phyloP scores from a whole-genome alignment of 1,140 invertebrate genomes.

The Mylabris phalerata region DNA sequence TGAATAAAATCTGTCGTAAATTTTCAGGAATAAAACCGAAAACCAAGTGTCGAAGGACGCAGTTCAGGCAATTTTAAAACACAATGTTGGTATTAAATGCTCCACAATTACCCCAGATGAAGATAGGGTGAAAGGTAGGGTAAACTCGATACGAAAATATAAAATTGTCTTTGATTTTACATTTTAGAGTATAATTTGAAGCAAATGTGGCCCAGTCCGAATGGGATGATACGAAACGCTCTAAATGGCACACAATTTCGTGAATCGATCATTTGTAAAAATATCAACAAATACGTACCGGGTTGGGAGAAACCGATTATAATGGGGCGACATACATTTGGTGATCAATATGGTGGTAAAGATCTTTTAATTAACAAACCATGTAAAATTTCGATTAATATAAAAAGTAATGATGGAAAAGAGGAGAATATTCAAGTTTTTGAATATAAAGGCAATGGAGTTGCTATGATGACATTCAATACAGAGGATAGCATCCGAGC shows the following conservation, averaged over 20 bases:
- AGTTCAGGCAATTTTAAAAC: constrained; percentile 63
- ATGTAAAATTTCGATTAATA: constrained; percentile 22
- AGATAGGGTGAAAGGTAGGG: constrained; percentile 57
- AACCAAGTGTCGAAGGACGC: constrained; percentile 68
- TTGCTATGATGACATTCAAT: constrained; percentile 64
- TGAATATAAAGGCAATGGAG: constrained; percentile 55
- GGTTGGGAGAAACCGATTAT: constrained; percentile 61
- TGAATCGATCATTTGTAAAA: constrained; percentile 70
- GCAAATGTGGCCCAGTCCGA: constrained; percentile 72
- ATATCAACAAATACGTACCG: constrained; percentile 64
- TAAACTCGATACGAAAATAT: background rate
- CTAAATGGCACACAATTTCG: constrained; percentile 71
- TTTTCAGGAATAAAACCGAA: constrained; percentile 57
- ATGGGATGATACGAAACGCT: constrained; percentile 73
- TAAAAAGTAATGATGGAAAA: constrained; percentile 41
- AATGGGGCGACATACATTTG: constrained; percentile 70
- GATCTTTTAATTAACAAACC: constrained; percentile 44
- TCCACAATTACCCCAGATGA: constrained; percentile 73
- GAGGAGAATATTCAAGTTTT: constrained; percentile 47
- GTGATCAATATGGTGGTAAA: constrained; percentile 71
- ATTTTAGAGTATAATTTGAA: constrained; percentile 65
- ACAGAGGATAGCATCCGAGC: constrained; percentile 58
- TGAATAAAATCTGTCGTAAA: background rate
- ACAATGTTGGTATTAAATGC: constrained; percentile 75
- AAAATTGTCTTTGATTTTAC: constrained; percentile 5